These are phyloP conservation scores for Acrossocheilus fasciatus DNA, from an alignment of 2,797 vertebrate species.

Conservation along the genomic window DNA sequence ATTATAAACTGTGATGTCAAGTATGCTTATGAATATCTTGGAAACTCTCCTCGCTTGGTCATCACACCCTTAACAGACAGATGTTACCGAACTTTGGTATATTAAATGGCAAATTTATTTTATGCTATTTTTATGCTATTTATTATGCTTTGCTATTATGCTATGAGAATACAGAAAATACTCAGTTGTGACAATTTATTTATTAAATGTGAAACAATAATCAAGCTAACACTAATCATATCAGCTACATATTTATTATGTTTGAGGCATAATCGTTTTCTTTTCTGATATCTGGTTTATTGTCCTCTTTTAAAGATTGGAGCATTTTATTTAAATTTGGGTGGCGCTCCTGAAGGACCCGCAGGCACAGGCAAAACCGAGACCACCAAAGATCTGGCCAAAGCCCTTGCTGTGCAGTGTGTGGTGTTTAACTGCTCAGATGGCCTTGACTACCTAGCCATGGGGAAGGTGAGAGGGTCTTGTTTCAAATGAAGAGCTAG, in stretches of 20 bases:
- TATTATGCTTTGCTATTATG: background rate
- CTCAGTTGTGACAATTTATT: background rate
- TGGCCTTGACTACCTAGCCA: constrained; percentile 95
- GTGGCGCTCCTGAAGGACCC: constrained; percentile 95
- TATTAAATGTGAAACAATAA: background rate
- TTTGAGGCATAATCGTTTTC: background rate
- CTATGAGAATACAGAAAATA: background rate
- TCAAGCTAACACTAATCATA: background rate
- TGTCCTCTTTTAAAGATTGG: constrained; percentile 84
- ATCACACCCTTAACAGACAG: constrained; percentile 97
- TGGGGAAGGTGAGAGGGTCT: constrained; percentile 89
- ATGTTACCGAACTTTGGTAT: constrained; percentile 96
- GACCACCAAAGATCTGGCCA: constrained; percentile 97
- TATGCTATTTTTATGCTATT: background rate
- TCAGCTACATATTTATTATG: background rate
- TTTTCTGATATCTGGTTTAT: constrained; percentile 13
- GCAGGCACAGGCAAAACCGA: constrained; percentile 98
- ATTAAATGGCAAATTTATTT: constrained; percentile 21
- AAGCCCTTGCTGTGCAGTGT: constrained; percentile 97
- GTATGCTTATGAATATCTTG: constrained; percentile 97
- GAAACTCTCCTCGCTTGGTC: constrained; percentile 94
- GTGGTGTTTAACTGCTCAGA: constrained; percentile 99
- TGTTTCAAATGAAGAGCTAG: background rate
- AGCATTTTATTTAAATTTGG: constrained; percentile 94
- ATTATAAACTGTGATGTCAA: constrained; percentile 97